A percentile compares a stretch with the other conserved stretches of the same genome.
phyloP scores from a whole-genome alignment of 2,113 vertebrate species.

The Rhizomys pruinosus region DNA sequence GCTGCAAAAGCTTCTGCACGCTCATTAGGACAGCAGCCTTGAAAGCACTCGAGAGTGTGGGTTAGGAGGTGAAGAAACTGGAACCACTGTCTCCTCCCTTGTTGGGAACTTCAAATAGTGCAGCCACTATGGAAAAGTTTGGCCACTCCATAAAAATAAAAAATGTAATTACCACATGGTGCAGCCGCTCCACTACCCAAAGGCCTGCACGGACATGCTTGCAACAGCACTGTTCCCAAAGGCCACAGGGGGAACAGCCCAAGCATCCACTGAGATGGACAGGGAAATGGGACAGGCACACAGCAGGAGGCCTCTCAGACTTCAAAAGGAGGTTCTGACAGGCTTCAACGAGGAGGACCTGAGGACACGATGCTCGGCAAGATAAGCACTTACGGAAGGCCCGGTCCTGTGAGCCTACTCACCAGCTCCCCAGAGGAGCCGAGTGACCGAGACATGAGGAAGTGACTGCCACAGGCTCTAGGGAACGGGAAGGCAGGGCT shows the following conservation, averaged over 20 bases:
- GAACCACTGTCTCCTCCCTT: fast-evolving
- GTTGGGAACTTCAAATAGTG: background rate
- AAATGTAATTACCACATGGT: background rate
- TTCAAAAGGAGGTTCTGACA: background rate
- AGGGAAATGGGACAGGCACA: background rate
- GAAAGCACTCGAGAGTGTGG: background rate
- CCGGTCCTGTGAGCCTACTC: background rate
- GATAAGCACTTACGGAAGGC: too few relatives aligned
- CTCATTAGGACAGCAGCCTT: too few relatives aligned
- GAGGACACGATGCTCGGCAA: background rate
- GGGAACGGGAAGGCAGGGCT: background rate
- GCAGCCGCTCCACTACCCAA: background rate
- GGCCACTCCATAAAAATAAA: background rate
- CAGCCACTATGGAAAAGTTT: background rate
- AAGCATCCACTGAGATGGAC: background rate
- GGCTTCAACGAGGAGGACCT: fast-evolving
- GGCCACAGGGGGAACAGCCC: background rate
- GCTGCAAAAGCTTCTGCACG: background rate
- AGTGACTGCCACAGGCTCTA: background rate
- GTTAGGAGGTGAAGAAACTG: background rate
- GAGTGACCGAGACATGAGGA: background rate
- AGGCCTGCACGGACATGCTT: background rate
- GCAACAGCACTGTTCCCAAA: too few relatives aligned
- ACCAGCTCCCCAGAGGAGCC: background rate
- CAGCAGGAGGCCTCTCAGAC: fast-evolving